phyloP scores from a whole-genome alignment of 1,140 invertebrate species.

The Atta colombica region DNA sequence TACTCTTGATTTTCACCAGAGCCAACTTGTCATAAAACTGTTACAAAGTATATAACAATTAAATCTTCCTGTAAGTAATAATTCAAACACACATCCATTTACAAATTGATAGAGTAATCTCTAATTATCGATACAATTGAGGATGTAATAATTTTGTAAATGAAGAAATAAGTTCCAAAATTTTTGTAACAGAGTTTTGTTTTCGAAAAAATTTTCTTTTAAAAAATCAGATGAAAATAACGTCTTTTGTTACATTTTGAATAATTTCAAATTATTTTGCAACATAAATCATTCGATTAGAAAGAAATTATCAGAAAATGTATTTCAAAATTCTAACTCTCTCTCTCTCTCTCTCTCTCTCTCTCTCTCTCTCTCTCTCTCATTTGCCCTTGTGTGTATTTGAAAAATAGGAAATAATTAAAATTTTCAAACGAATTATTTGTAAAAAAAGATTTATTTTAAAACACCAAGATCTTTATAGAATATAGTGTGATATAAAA shows the following conservation, averaged over 20 bases:
- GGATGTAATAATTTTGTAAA: not conserved
- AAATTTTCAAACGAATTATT: not conserved
- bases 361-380: too few species aligned
- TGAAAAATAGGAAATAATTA: too few species aligned
- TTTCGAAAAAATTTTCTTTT: not conserved
- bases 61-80: constrained; percentile 12
- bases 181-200: not conserved
- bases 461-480: too few species aligned
- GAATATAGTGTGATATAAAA: too few species aligned
- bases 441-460: not conserved
- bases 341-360: too few species aligned
- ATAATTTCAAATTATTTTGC: not conserved
- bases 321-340: not conserved
- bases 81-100: constrained; percentile 13
- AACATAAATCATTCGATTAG: not conserved
- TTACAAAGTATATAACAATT: constrained; percentile 43
- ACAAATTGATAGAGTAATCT: not conserved
- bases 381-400: too few species aligned
- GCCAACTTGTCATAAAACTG: constrained; percentile 45
- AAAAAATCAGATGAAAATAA: not conserved
- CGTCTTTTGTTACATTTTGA: not conserved
- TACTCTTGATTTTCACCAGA: constrained; percentile 55
- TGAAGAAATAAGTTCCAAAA: too few species aligned
- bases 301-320: not conserved
- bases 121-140: not conserved